Conservation (phyloP, 2,888 invertebrate genomes). For the Drosophila barbarae region DNA sequence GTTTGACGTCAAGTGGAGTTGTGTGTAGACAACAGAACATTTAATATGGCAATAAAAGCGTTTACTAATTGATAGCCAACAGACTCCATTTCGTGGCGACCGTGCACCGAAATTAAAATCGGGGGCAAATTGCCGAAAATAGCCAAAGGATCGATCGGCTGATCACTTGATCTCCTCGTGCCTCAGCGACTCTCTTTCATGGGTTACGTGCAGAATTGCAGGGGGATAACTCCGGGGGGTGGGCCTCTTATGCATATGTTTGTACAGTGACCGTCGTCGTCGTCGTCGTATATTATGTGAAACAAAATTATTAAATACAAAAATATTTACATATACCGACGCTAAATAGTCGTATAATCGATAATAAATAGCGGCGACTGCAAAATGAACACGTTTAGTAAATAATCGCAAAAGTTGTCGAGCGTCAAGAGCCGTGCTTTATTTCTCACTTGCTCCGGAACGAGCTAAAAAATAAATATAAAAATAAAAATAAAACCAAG, state of each 20-base stretch:
- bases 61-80: slow-evolving; percentile 59
- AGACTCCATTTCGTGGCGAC: slow-evolving; percentile 14
- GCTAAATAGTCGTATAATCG: slow-evolving; percentile 71
- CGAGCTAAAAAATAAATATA: not conserved
- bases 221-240: slow-evolving; percentile 11
- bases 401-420: slow-evolving; percentile 56
- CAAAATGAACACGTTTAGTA: slow-evolving; percentile 72
- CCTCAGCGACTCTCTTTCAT: not conserved
- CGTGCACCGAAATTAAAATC: slow-evolving; percentile 1
- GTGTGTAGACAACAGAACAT: slow-evolving; percentile 60
- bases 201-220: slow-evolving; percentile 30
- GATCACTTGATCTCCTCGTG: slow-evolving; percentile 14
- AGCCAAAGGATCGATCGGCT: slow-evolving; percentile 2
- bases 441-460: slow-evolving; percentile 18
- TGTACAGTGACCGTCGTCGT: not conserved
- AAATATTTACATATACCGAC: slow-evolving; percentile 68
- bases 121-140: not conserved
- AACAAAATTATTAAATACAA: slow-evolving; percentile 57
- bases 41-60: slow-evolving; percentile 64
- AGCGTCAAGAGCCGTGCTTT: slow-evolving; percentile 32
- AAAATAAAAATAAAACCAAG: not conserved
- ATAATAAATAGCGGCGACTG: slow-evolving; percentile 63
- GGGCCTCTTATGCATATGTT: slow-evolving; percentile 7
- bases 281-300: slow-evolving; percentile 29
- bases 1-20: slow-evolving; percentile 57